phyloP scores from a whole-genome alignment of 2,888 invertebrate species.

The Micropterix aruncella region DNA sequence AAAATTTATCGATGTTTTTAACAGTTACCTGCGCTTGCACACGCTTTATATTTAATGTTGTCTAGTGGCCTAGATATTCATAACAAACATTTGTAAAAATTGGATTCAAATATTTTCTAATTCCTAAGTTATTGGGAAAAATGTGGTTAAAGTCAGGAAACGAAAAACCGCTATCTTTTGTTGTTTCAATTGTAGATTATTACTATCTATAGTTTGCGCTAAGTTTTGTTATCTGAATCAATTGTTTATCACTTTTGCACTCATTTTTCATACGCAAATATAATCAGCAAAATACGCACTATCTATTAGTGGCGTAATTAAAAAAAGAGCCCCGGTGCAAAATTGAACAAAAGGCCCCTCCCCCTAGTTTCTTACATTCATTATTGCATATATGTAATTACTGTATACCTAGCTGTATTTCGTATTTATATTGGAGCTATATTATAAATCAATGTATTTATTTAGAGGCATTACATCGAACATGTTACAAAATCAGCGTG shows the following conservation, averaged over 20 bases:
- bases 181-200: not conserved
- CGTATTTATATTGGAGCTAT: too few relatives aligned
- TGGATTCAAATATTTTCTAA: not conserved
- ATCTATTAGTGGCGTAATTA: too few relatives aligned
- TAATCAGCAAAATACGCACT: not conserved
- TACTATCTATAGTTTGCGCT: not conserved
- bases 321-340: too few relatives aligned
- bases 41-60: conserved; percentile 1
- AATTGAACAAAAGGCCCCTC: too few relatives aligned
- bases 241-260: not conserved
- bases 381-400: too few relatives aligned
- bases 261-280: too few relatives aligned
- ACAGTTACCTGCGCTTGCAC: not conserved
- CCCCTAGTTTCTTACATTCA: too few relatives aligned
- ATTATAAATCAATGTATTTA: too few relatives aligned
- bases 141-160: not conserved
- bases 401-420: too few relatives aligned
- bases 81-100: not conserved
- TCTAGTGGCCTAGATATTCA: not conserved
- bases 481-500: too few relatives aligned
- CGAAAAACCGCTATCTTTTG: conserved; percentile 1
- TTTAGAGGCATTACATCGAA: too few relatives aligned
- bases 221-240: not conserved
- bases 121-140: not conserved
- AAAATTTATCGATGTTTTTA: conserved; percentile 1